phyloP scores from a whole-genome alignment of 2,888 invertebrate genomes.

The Drosophila vallismaia region DNA sequence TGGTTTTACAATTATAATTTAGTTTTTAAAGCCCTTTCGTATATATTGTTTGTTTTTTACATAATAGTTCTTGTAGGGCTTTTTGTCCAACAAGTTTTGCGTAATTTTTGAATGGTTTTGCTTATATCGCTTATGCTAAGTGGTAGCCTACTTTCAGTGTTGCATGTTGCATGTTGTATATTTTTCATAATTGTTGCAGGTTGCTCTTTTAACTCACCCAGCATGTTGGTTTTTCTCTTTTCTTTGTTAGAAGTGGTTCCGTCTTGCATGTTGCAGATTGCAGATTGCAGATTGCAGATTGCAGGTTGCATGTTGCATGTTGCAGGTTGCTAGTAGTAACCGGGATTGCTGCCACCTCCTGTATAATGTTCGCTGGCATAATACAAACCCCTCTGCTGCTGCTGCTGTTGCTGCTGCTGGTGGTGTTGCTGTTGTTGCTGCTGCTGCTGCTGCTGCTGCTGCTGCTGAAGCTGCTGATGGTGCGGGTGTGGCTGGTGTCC shows the following conservation, averaged over 20 bases:
- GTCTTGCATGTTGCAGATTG: no score
- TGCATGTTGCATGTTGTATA: not conserved
- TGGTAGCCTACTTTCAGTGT: not conserved
- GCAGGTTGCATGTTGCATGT: constrained; percentile 4
- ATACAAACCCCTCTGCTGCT: constrained; percentile 33
- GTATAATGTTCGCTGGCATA: constrained; percentile 44
- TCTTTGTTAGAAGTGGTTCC: not conserved
- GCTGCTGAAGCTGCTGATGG: constrained; percentile 59
- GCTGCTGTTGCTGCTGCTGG: constrained; percentile 46
- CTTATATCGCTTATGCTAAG: constrained; percentile 7
- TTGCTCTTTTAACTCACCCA: constrained; percentile 6
- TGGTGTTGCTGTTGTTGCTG: constrained; percentile 45
- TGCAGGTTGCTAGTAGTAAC: constrained; percentile 55
- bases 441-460: constrained; percentile 50
- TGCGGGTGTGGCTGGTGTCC: constrained; percentile 25
- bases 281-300: no score
- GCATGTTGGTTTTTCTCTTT: not conserved
- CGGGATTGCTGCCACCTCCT: constrained; percentile 42
- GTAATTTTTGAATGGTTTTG: not conserved
- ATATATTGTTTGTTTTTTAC: constrained; percentile 1
- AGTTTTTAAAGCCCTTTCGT: constrained; percentile 13
- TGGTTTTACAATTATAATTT: not conserved
- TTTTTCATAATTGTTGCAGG: not conserved
- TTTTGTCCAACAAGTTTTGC: not conserved
- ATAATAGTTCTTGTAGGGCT: not conserved